Base-by-base conservation (phyloP, 2,113 vertebrate species). In the Petrocephalus zakoni region DNA sequence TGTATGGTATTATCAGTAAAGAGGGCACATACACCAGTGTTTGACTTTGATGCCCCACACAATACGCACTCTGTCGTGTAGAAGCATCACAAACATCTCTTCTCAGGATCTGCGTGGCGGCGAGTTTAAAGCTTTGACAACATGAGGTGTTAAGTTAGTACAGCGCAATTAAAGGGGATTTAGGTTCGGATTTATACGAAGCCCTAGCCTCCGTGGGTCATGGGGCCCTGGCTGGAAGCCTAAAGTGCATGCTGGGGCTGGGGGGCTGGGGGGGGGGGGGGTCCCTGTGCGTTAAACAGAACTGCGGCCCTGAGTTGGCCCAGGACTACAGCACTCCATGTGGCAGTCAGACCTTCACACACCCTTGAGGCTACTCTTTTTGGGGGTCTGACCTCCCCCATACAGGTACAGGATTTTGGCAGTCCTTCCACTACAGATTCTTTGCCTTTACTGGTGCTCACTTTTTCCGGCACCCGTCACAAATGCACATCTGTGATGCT, bases 141-240 rank as follows among this genome's bases (percentile, higher is more conserved):
- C 49, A 25, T 49, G 46, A 85, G 82, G 82, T 85, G 46, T 85
- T 85, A 85, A 85, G 82, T 85, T 85, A 85, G 46, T 52, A 85
- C 49, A 51, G n/a, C 22, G 49, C 82, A 85, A 85, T 85, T 85
- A 85, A 85, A 49, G 49, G 82, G 82, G 82, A 85, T 85, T 51
- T 85, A 47, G 49, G n/a, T 51, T 85, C 0, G 82, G 46, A 85
- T 51, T 85, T 85, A 85, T 85, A 49, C 0, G 46, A 85, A 51
- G 46, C 82, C 82, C 82, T 11, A 51, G 82, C n/a, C 46, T 49
- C 47, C 42, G 72, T 49, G 46, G 82, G 82, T 49, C 46, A 51
- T 10, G 15, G 82, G 42, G 42, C 72, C 34, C 72, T 42, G 72
- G 34, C 81, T 51, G 22, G 21, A 42, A n/a, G 72, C 29, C 72